Conservation (phyloP, 2,888 invertebrate species). For the Hyles lineata region DNA sequence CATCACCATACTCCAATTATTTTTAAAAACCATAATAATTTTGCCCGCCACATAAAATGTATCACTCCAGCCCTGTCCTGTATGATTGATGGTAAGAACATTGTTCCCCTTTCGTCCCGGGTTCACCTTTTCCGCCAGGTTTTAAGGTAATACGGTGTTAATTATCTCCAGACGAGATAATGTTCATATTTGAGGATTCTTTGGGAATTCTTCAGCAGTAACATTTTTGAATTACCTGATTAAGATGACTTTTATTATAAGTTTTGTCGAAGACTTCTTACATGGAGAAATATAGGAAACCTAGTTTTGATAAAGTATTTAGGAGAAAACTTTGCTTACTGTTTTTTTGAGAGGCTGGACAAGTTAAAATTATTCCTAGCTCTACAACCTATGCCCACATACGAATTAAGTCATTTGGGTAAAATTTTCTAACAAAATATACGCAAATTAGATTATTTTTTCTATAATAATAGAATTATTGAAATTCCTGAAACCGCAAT, state of each 20-base stretch:
- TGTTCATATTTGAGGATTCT: conserved; percentile 17
- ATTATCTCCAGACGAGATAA: conserved; percentile 25
- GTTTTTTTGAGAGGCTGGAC: too few relatives aligned
- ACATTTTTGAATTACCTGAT: neutral
- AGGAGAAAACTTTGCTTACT: too few relatives aligned
- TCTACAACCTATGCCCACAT: too few relatives aligned
- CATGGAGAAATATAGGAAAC: too few relatives aligned
- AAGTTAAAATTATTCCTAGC: too few relatives aligned
- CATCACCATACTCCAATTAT: too few relatives aligned
- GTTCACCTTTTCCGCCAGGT: conserved; percentile 26
- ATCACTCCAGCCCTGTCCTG: neutral
- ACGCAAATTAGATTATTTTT: too few relatives aligned
- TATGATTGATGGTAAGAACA: conserved; percentile 32
- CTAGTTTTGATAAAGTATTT: too few relatives aligned
- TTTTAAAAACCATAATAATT: neutral
- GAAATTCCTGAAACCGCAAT: too few relatives aligned
- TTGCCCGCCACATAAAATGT: neutral
- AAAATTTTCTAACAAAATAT: neutral
- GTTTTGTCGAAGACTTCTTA: too few relatives aligned
- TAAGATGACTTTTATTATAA: neutral
- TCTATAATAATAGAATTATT: too few relatives aligned
- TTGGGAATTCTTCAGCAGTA: neutral
- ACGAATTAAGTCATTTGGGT: neutral
- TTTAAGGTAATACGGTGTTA: conserved; percentile 27
- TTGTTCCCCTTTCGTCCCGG: conserved; percentile 25